These are phyloP conservation scores for Nymphalis c-album DNA, from an alignment of 2,888 invertebrate species.

Conservation along the genomic window DNA sequence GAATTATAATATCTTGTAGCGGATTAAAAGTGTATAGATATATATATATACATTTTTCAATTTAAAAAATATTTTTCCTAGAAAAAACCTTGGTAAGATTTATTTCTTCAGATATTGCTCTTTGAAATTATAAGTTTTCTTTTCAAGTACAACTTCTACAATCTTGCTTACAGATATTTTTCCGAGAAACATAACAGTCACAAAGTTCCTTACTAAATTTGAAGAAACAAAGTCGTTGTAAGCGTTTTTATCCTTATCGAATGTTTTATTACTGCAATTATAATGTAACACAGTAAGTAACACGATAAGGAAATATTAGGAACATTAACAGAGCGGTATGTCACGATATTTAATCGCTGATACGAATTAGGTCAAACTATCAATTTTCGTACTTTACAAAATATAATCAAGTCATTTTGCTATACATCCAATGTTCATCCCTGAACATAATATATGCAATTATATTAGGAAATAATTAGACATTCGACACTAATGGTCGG, in stretches of 20 bases:
- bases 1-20: no score
- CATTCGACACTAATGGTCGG: no score
- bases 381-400: no score
- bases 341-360: background rate
- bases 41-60: background rate
- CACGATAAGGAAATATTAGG: background rate
- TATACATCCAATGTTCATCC: no score
- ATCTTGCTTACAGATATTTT: conserved; percentile 1
- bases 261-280: conserved; percentile 1
- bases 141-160: background rate
- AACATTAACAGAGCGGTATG: background rate
- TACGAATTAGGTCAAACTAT: no score
- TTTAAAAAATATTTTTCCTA: background rate
- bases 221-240: background rate
- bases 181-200: background rate
- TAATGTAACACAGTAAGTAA: background rate
- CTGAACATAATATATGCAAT: no score
- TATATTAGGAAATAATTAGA: no score
- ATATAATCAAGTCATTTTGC: no score
- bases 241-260: conserved; percentile 1
- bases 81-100: background rate
- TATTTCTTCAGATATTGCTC: background rate
- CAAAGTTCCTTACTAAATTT: background rate
- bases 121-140: conserved; percentile 1
- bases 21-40: background rate